Evolutionary conservation across 2,888 invertebrate species (phyloP).

Genomic region (Patella depressa): DNA sequence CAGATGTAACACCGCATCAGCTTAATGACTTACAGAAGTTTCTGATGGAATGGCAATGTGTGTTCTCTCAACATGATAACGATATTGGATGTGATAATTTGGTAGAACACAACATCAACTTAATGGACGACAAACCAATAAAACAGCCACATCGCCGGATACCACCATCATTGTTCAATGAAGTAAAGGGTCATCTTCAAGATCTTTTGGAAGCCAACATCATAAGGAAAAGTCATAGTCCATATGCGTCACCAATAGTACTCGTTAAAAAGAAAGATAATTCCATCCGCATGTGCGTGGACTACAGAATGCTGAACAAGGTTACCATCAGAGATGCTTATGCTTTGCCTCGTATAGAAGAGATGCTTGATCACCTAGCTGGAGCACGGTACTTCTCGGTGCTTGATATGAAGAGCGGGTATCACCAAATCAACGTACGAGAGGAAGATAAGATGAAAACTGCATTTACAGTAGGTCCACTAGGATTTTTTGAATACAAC

Average conservation of each 20-base stretch:
- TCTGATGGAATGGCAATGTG: neutral
- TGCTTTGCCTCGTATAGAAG: too few species aligned
- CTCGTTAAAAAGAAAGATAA: neutral
- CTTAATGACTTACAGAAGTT: neutral
- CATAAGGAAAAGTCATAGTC: conserved; percentile 23
- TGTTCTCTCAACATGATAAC: neutral
- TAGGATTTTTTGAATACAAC: neutral
- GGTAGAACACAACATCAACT: conserved; percentile 29
- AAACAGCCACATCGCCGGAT: conserved; percentile 27
- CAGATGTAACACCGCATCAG: neutral
- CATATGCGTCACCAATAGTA: neutral
- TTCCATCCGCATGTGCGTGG: neutral
- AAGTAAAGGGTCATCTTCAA: conserved; percentile 31
- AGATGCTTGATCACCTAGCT: too few species aligned
- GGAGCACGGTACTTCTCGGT: neutral
- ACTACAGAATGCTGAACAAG: neutral
- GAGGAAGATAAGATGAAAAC: neutral
- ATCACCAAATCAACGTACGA: neutral
- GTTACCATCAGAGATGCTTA: too few species aligned
- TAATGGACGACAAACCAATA: conserved; percentile 25
- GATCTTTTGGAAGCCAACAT: conserved; percentile 27
- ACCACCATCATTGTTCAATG: conserved; percentile 29
- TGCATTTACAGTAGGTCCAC: neutral
- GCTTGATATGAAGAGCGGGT: neutral
- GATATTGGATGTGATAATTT: conserved; percentile 24